phyloP scores from a whole-genome alignment of 2,113 vertebrate species.

The Mirounga angustirostris region DNA sequence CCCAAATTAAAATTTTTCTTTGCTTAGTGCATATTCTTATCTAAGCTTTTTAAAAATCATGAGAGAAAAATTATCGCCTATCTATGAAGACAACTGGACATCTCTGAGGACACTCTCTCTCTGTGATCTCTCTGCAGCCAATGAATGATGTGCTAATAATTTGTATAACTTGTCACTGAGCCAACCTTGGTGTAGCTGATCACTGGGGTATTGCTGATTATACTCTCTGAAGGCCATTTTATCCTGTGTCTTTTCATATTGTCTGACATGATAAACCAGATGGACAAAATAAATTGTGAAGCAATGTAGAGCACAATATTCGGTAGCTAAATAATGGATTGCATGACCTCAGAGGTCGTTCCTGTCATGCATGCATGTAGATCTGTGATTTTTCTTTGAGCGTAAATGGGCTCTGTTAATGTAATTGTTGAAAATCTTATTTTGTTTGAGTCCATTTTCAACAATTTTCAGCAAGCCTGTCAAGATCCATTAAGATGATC shows the following conservation, averaged over 20 bases:
- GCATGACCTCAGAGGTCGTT: neutral
- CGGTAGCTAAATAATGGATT: neutral
- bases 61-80: neutral
- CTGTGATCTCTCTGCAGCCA: neutral
- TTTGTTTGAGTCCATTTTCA: slow-evolving; percentile 4
- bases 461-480: neutral
- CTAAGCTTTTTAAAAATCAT: neutral
- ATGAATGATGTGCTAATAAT: neutral
- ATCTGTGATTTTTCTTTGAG: slow-evolving; percentile 14
- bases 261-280: neutral
- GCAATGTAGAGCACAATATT: neutral
- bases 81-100: neutral
- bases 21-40: neutral
- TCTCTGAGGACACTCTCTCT: neutral
- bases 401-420: neutral
- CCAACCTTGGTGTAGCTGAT: neutral
- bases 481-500: neutral
- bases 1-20: neutral
- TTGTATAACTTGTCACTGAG: neutral
- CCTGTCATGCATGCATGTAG: neutral
- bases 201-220: neutral
- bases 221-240: neutral
- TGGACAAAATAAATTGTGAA: slow-evolving; percentile 27
- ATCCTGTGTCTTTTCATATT: neutral
- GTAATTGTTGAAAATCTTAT: neutral